A percentile compares a stretch with the other conserved stretches of the same genome.
Evolutionary conservation across 2,888 invertebrate genomes (phyloP).

Genomic region (Tipula lateralis): DNA sequence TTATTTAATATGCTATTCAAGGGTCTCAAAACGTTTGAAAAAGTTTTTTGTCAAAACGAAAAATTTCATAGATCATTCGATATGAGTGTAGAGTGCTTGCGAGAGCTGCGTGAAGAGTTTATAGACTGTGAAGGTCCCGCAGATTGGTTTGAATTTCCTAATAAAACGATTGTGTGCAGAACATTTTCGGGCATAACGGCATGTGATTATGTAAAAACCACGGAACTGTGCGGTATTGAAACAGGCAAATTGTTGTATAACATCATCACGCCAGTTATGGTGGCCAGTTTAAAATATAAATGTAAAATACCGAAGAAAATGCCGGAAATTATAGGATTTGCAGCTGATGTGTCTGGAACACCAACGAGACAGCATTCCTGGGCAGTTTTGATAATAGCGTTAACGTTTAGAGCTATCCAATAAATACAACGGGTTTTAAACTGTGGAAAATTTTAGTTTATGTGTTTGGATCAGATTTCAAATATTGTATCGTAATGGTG

Average conservation of each 20-base stretch:
- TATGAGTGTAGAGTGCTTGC: slow-evolving; percentile 46
- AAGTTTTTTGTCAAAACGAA: slow-evolving; percentile 45
- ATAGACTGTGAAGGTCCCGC: slow-evolving; percentile 52
- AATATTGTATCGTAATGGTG: too few species aligned
- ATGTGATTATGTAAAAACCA: background rate
- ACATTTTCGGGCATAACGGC: slow-evolving; percentile 47
- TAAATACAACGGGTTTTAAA: background rate
- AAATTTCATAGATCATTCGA: slow-evolving; percentile 31
- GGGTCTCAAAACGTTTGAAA: slow-evolving; percentile 48
- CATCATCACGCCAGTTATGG: background rate
- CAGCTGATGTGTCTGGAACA: background rate
- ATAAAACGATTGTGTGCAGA: slow-evolving; percentile 39
- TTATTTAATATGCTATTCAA: slow-evolving; percentile 50
- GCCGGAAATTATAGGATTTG: background rate
- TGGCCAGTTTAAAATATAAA: background rate
- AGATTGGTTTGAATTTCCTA: slow-evolving; percentile 53
- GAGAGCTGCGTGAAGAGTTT: slow-evolving; percentile 51
- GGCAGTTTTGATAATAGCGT: background rate
- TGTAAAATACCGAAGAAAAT: background rate
- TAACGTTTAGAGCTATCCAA: background rate
- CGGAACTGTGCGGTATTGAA: background rate
- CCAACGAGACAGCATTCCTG: background rate
- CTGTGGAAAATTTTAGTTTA: too few species aligned
- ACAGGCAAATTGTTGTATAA: background rate
- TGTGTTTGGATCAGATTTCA: too few species aligned